These are phyloP conservation scores for Calephelis virginiensis DNA, from an alignment of 1,140 invertebrate species.

Conservation along the genomic window DNA sequence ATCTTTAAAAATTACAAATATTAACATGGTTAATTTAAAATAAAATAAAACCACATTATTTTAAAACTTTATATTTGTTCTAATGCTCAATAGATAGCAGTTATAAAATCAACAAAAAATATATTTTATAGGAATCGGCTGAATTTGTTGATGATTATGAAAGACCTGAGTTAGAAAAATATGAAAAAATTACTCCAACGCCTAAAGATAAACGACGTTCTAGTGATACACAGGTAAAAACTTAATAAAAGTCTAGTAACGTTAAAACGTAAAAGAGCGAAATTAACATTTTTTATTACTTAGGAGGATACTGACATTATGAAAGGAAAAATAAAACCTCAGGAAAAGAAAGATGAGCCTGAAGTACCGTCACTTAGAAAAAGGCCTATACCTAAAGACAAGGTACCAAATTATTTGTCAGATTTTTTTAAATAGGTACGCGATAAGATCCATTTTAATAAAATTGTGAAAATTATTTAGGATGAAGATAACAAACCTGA, in stretches of 20 bases:
- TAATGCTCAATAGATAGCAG: not conserved
- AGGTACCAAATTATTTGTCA: slow-evolving; percentile 44
- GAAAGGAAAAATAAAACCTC: slow-evolving; percentile 72
- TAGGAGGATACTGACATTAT: slow-evolving; percentile 65
- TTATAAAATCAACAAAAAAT: slow-evolving; percentile 14
- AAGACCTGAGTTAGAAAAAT: slow-evolving; percentile 76
- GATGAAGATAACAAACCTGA: slow-evolving; percentile 68
- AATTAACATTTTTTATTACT: slow-evolving; percentile 32
- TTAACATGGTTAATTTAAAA: not conserved
- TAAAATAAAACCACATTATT: not conserved
- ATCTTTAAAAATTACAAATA: not conserved
- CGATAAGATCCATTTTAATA: slow-evolving; percentile 13
- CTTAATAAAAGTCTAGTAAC: slow-evolving; percentile 11
- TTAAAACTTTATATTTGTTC: not conserved
- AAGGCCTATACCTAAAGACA: slow-evolving; percentile 62
- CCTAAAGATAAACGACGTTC: slow-evolving; percentile 71
- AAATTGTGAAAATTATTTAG: slow-evolving; percentile 37
- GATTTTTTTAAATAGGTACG: slow-evolving; percentile 1
- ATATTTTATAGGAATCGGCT: slow-evolving; percentile 37
- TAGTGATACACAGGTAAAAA: slow-evolving; percentile 61
- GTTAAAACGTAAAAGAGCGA: slow-evolving; percentile 24
- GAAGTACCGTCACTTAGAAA: slow-evolving; percentile 62
- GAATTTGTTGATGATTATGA: slow-evolving; percentile 71
- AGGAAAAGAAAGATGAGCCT: slow-evolving; percentile 62
- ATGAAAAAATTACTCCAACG: slow-evolving; percentile 64